A percentile compares a stretch with the other conserved stretches of the same genome.
Conservation (phyloP, 2,113 vertebrate species). For the Sebastes schlegelii region DNA sequence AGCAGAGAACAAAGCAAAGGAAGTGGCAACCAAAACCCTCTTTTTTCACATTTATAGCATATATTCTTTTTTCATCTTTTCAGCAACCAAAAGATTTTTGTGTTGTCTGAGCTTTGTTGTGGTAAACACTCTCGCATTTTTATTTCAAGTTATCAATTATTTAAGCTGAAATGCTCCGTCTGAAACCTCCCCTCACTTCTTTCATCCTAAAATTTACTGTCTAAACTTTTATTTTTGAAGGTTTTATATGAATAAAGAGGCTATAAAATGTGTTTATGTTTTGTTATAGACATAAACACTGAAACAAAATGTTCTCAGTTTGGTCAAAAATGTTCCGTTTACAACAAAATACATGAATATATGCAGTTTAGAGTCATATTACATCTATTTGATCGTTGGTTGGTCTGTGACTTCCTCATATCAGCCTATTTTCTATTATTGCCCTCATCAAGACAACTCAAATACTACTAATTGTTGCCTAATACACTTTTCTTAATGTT, state of each 20-base stretch:
- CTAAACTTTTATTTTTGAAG: slow-evolving; percentile 10
- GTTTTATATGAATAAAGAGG: slow-evolving; percentile 11
- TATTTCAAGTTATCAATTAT: slow-evolving; percentile 42
- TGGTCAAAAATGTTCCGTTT: not conserved
- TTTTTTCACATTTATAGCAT: slow-evolving; percentile 37
- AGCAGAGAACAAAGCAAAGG: slow-evolving; percentile 54
- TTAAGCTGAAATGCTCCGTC: slow-evolving; percentile 7
- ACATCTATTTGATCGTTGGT: not conserved
- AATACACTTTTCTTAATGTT: not conserved
- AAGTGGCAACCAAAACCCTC: slow-evolving; percentile 31
- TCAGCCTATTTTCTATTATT: not conserved
- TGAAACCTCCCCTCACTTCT: slow-evolving; percentile 30
- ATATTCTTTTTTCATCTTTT: slow-evolving; percentile 34
- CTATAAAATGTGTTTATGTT: slow-evolving; percentile 20
- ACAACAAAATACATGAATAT: not conserved
- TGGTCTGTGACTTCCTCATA: not conserved
- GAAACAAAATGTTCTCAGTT: not conserved
- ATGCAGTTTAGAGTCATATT: not conserved
- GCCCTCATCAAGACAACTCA: not conserved
- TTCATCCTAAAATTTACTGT: slow-evolving; percentile 16
- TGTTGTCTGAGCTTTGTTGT: slow-evolving; percentile 47
- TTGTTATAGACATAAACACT: not conserved
- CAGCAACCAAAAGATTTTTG: slow-evolving; percentile 2
- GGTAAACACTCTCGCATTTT: slow-evolving; percentile 26
- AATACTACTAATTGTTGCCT: not conserved